Conservation (phyloP, 2,797 vertebrate species). For the Sylvia borin region DNA sequence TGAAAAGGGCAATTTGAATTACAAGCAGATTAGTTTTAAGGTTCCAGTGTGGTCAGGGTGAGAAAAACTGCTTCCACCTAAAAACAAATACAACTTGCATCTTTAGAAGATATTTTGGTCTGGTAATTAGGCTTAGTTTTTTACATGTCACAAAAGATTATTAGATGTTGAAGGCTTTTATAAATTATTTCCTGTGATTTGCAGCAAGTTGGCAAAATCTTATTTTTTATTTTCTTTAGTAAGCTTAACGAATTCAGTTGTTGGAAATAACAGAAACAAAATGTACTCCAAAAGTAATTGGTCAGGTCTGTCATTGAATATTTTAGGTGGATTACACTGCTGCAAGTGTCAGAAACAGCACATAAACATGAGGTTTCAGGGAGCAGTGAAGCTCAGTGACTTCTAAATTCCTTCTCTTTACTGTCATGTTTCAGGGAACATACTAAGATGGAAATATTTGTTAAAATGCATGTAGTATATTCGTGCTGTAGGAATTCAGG, state of each 20-base stretch:
- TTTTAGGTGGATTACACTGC: not conserved
- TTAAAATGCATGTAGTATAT: not conserved
- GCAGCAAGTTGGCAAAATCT: not conserved
- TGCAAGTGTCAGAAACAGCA: not conserved
- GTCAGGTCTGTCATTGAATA: not conserved
- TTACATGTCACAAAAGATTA: not conserved
- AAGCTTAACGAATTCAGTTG: not conserved
- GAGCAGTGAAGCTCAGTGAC: not conserved
- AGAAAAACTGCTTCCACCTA: not conserved
- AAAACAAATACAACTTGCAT: not conserved
- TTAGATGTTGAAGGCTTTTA: not conserved
- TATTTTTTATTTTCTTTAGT: not conserved
- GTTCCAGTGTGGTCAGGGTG: not conserved
- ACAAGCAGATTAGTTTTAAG: conserved; percentile 46
- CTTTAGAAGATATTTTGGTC: not conserved
- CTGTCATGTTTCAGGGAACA: not conserved
- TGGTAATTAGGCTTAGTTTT: not conserved
- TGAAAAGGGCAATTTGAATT: conserved; percentile 33
- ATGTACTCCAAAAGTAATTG: not conserved
- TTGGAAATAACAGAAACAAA: not conserved
- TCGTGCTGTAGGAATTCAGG: not conserved
- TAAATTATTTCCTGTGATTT: not conserved
- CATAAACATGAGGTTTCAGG: not conserved
- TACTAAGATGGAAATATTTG: not conserved
- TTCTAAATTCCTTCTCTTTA: not conserved